A percentile compares a stretch with the other conserved stretches of the same genome.
phyloP scores from a whole-genome alignment of 2,797 vertebrate genomes.

The Thalassophryne amazonica region DNA sequence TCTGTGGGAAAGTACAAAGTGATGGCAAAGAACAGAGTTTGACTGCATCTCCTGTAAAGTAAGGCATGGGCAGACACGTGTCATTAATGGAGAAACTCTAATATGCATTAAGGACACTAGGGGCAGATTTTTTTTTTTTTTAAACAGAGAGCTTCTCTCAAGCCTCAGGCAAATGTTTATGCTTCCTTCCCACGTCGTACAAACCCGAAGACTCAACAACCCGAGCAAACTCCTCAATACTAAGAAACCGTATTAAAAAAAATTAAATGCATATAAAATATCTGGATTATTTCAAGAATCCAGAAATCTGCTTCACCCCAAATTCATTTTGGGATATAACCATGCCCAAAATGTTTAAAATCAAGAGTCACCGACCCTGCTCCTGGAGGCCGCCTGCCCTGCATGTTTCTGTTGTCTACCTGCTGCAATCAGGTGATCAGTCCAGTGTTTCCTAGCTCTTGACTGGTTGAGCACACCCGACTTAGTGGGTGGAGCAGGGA shows the following conservation, averaged over 20 bases:
- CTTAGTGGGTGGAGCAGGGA: too few relatives aligned
- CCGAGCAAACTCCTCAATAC: conserved; percentile 38
- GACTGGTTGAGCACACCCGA: too few relatives aligned
- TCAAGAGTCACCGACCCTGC: too few relatives aligned
- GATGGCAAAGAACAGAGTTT: conserved; percentile 46
- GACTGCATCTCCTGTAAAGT: conserved; percentile 69
- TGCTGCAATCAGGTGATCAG: too few relatives aligned
- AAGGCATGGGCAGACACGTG: conserved; percentile 73
- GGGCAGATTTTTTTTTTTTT: conserved; percentile 52
- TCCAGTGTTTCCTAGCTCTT: too few relatives aligned
- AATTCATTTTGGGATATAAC: conserved; percentile 14
- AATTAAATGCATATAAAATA: conserved; percentile 74
- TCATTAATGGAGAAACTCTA: conserved; percentile 49
- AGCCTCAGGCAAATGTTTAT: conserved; percentile 25
- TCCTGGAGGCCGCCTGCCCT: too few relatives aligned
- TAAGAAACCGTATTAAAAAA: conserved; percentile 55
- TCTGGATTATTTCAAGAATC: conserved; percentile 64
- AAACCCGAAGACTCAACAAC: conserved; percentile 31
- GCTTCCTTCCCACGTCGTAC: conserved; percentile 18
- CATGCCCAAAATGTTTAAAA: conserved; percentile 2
- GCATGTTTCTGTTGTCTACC: too few relatives aligned
- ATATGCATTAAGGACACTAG: conserved; percentile 63
- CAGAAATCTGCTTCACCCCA: conserved; percentile 34
- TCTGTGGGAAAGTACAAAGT: conserved; percentile 66
- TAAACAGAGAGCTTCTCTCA: conserved; percentile 29